Percentiles rank a stretch among this genome's conserved stretches.
These are phyloP conservation scores for Planiliza haematocheilus DNA, from an alignment of 2,113 vertebrate genomes.

Conservation along the genomic window DNA sequence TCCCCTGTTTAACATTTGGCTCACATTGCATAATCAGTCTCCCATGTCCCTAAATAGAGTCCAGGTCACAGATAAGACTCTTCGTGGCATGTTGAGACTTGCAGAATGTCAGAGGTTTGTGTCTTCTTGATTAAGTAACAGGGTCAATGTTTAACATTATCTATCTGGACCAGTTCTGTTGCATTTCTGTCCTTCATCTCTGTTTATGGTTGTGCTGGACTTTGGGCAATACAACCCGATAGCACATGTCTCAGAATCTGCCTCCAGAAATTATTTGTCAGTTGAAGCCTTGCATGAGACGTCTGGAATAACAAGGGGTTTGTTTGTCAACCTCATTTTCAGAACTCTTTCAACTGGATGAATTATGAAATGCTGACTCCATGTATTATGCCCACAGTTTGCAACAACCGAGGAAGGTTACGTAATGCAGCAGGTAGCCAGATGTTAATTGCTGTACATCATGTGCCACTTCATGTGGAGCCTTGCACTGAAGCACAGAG, in stretches of 20 bases:
- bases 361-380: slow-evolving; percentile 7
- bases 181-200: background rate
- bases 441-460: slow-evolving; percentile 2
- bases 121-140: slow-evolving; percentile 20
- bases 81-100: background rate
- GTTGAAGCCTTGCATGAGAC: background rate
- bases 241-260: background rate
- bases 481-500: background rate
- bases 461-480: background rate
- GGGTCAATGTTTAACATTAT: slow-evolving; percentile 29
- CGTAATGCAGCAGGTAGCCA: slow-evolving; percentile 5
- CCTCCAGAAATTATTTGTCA: background rate
- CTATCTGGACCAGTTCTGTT: background rate
- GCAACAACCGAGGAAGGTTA: background rate
- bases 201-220: slow-evolving; percentile 15
- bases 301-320: background rate
- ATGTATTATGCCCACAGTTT: background rate
- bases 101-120: background rate
- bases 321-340: background rate
- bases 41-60: slow-evolving; percentile 30
- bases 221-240: background rate
- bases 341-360: background rate
- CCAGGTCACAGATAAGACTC: slow-evolving; percentile 26
- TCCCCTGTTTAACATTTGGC: slow-evolving; percentile 27
- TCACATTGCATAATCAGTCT: slow-evolving; percentile 21